A percentile compares a stretch with the other conserved stretches of the same genome.
These are phyloP conservation scores for Coryphaenoides rupestris DNA, from an alignment of 2,113 vertebrate species.

Conservation along the genomic window DNA sequence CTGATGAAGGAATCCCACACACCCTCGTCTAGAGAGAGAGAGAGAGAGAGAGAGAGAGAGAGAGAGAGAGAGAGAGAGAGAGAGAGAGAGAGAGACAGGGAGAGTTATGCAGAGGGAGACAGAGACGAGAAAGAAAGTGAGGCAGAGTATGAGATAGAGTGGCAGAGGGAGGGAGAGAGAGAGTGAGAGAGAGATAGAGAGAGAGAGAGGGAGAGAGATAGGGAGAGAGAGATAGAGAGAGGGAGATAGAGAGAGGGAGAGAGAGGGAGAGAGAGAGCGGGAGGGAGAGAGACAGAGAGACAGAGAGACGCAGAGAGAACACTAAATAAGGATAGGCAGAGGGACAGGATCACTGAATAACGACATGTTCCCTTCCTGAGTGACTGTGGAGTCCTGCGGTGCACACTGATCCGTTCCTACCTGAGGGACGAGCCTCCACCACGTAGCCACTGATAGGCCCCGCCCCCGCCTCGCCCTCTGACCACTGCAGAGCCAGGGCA, in stretches of 20 bases:
- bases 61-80: too few species aligned
- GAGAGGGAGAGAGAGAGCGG: too few species aligned
- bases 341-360: neutral
- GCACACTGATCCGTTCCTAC: slow-evolving; percentile 56
- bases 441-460: slow-evolving; percentile 82
- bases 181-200: too few species aligned
- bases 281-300: slow-evolving; percentile 20
- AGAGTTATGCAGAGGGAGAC: too few species aligned
- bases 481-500: slow-evolving; percentile 84
- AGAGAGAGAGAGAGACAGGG: too few species aligned
- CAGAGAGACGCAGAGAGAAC: neutral
- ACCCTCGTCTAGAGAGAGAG: slow-evolving; percentile 82
- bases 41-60: neutral
- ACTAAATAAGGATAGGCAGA: neutral
- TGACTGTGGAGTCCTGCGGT: neutral
- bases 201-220: slow-evolving; percentile 42
- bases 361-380: neutral
- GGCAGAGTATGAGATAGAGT: slow-evolving; percentile 9
- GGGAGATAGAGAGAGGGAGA: neutral
- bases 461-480: slow-evolving; percentile 75
- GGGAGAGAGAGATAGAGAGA: slow-evolving; percentile 18
- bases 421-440: slow-evolving; percentile 90
- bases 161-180: neutral
- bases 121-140: neutral
- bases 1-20: slow-evolving; percentile 92